Conservation (phyloP, 2,797 vertebrate genomes). For the Pelodytes ibericus region DNA sequence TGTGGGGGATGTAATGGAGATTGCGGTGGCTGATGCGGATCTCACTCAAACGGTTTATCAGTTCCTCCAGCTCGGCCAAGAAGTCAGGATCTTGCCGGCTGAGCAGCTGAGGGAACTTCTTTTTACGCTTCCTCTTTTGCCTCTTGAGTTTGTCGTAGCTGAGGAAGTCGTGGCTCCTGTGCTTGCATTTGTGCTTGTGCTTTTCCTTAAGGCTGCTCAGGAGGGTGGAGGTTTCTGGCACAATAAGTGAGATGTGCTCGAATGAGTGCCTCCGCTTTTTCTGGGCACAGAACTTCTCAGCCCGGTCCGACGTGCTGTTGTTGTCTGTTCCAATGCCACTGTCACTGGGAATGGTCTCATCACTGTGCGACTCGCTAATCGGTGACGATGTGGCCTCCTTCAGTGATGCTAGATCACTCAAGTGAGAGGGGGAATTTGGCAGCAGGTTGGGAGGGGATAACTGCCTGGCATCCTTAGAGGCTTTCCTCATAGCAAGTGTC, state of each 20-base stretch:
- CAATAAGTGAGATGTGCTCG: slow-evolving; percentile 77
- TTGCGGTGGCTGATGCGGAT: slow-evolving; percentile 88
- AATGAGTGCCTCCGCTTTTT: slow-evolving; percentile 86
- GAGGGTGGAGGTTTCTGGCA: slow-evolving; percentile 70
- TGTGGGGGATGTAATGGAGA: slow-evolving; percentile 91
- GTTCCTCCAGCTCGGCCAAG: slow-evolving; percentile 88
- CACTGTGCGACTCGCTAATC: slow-evolving; percentile 90
- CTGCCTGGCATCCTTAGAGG: slow-evolving; percentile 79
- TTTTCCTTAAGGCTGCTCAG: slow-evolving; percentile 86
- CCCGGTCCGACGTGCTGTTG: slow-evolving; percentile 88
- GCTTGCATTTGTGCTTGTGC: slow-evolving; percentile 92
- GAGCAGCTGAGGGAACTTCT: slow-evolving; percentile 91
- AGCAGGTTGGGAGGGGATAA: slow-evolving; percentile 80
- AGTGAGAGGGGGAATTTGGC: slow-evolving; percentile 85
- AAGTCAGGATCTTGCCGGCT: slow-evolving; percentile 91
- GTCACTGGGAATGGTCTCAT: slow-evolving; percentile 90
- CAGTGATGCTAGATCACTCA: slow-evolving; percentile 82
- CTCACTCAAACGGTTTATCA: slow-evolving; percentile 85
- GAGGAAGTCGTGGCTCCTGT: slow-evolving; percentile 84
- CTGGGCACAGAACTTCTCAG: slow-evolving; percentile 83
- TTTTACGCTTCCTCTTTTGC: slow-evolving; percentile 93
- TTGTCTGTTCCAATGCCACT: slow-evolving; percentile 93
- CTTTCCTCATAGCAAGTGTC: slow-evolving; percentile 87
- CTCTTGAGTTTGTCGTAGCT: slow-evolving; percentile 88
- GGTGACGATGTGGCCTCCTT: slow-evolving; percentile 92